Evolutionary conservation across 2,888 invertebrate species (phyloP).

Genomic region (Callinectes sapidus): DNA sequence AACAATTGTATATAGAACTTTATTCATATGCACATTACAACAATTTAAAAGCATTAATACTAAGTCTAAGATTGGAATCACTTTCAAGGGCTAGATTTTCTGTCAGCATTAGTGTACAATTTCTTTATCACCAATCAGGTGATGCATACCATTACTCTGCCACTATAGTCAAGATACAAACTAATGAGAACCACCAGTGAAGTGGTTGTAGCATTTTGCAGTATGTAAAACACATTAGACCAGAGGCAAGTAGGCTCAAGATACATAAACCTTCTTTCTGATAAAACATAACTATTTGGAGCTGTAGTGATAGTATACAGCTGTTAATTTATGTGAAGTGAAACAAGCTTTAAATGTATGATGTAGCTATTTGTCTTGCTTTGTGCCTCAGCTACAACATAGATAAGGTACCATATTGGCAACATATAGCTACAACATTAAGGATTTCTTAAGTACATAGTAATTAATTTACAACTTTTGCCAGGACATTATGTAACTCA

Average conservation of each 20-base stretch:
- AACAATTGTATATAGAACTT: conserved; percentile 4
- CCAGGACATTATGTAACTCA: too few species aligned
- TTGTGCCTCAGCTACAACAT: conserved; percentile 25
- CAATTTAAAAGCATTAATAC: conserved; percentile 45
- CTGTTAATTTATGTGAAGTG: not conserved
- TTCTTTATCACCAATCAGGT: not conserved
- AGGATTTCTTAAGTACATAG: not conserved
- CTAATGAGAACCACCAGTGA: not conserved
- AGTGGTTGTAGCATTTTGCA: not conserved
- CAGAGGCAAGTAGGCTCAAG: not conserved
- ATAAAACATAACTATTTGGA: not conserved
- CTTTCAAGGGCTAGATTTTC: conserved; percentile 54
- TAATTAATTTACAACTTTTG: not conserved
- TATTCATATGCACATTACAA: conserved; percentile 46
- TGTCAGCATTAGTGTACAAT: conserved; percentile 24
- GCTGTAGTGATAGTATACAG: not conserved
- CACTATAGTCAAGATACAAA: conserved; percentile 17
- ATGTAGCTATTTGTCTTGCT: not conserved
- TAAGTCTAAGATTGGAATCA: conserved; percentile 53
- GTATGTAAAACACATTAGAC: not conserved
- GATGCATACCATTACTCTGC: not conserved
- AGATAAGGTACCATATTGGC: not conserved
- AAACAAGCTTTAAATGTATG: not conserved
- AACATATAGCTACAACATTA: not conserved
- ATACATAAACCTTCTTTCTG: not conserved